Base-by-base conservation (phyloP, 2,888 invertebrate genomes). In the Glaucopsyche alexis region DNA sequence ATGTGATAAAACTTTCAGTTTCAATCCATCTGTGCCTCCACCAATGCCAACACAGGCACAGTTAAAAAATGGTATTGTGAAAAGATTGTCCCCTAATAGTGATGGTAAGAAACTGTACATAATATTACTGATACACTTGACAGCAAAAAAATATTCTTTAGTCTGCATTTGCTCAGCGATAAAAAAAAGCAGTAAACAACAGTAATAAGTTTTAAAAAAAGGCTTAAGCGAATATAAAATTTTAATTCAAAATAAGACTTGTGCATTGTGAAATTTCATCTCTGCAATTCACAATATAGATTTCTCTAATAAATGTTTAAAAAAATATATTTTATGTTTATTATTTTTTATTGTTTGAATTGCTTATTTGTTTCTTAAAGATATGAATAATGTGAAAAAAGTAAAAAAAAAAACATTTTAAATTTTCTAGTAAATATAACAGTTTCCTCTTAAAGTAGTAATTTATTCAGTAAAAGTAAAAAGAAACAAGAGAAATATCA, bases 101-200 rank as follows among this genome's bases (percentile, higher is more conserved):
- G 83, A 82, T 79, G 87, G 87, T 86, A 81, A 81, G 76, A 67
- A 38, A 70, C 16, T 65, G 45, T 38, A 60, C 14, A 29, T 71
- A 70, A 47, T 42, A 19, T 71, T 73, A 50, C 60, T 65, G 14
- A 50, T 72, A 71, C 71, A 19, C 64, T 73, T 60, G 60, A 52
- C 45, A 38, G 38, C 49, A 55, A 73, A 72, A 29, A 55, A 74
- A 38, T 66, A 29, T 66, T 49, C 40, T 49, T 66, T 66, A 71
- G 42, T 42, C 49, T 72, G 52, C 71, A 72, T 71, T 75, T 77
- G 78, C 79, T 78, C 64, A 76, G 79, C 79, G 78, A 76, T 74
- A 76, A 66, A 67, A 66, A 67, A 73, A 74, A 69, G 45, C 29
- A 50, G 11, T 49, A 16, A 72, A 73, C 60, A 74, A 65, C 65